A percentile compares a stretch with the other conserved stretches of the same genome.
Evolutionary conservation across 2,888 invertebrate species (phyloP).

Genomic region (Lucinisca nassula): DNA sequence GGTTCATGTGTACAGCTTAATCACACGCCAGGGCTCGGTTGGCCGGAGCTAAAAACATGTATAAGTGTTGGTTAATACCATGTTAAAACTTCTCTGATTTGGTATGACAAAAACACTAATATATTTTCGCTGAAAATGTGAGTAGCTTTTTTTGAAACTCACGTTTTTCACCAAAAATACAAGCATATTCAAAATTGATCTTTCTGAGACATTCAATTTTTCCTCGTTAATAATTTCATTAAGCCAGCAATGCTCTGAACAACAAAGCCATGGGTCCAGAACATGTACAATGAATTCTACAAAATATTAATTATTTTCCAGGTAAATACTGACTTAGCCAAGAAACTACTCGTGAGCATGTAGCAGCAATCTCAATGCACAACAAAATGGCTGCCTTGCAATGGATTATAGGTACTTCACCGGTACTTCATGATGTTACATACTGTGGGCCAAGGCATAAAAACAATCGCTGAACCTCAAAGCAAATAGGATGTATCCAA

Average conservation of each 20-base stretch:
- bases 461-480: too few species aligned
- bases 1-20: too few species aligned
- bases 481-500: too few species aligned
- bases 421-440: not conserved
- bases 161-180: too few species aligned
- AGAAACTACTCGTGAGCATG: not conserved
- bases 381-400: not conserved
- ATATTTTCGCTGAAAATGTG: not conserved
- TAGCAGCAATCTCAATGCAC: not conserved
- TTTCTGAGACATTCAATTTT: too few species aligned
- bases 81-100: not conserved
- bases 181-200: too few species aligned
- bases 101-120: not conserved
- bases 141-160: not conserved
- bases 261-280: too few species aligned
- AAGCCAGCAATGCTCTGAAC: too few species aligned
- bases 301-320: too few species aligned
- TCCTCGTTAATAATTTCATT: too few species aligned
- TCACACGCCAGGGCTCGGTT: not conserved
- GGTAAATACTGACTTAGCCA: too few species aligned
- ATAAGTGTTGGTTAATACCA: not conserved
- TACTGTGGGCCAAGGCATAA: not conserved
- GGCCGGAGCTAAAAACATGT: not conserved
- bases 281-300: too few species aligned
- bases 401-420: conserved; percentile 8